Percentiles rank a stretch among this genome's conserved stretches.
Conservation (phyloP, 2,888 invertebrate genomes). For the Ectemnius lituratus region DNA sequence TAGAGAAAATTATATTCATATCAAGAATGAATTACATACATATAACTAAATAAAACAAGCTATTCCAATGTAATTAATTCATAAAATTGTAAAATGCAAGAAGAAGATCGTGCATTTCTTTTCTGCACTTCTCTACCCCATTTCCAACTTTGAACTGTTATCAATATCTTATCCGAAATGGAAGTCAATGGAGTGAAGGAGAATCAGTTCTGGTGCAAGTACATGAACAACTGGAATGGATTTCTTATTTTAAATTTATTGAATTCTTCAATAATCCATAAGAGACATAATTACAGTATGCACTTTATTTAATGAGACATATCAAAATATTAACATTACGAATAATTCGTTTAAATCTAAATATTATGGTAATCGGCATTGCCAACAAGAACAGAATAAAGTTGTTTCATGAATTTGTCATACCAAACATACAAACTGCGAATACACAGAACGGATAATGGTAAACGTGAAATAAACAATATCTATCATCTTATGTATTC, state of each 20-base stretch:
- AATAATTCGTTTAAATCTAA: constrained; percentile 24
- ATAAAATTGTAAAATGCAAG: constrained; percentile 23
- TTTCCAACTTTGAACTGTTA: too few species aligned
- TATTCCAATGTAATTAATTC: constrained; percentile 17
- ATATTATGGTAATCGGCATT: constrained; percentile 13
- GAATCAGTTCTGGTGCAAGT: too few species aligned
- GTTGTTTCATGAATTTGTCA: not conserved
- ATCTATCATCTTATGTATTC: constrained; percentile 20
- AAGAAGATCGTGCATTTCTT: constrained; percentile 19
- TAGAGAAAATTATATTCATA: constrained; percentile 6
- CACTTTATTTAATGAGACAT: constrained; percentile 37
- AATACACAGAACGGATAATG: constrained; percentile 17
- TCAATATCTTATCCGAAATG: not conserved
- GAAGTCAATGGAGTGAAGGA: not conserved
- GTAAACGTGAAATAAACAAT: constrained; percentile 14
- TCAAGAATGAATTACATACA: constrained; percentile 19
- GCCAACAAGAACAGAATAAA: constrained; percentile 15
- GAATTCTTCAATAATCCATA: constrained; percentile 1
- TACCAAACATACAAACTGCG: constrained; percentile 8
- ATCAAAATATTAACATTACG: constrained; percentile 31
- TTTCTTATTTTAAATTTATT: not conserved
- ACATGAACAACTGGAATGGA: too few species aligned
- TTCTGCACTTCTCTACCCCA: too few species aligned
- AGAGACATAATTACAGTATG: constrained; percentile 15
- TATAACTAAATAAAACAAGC: constrained; percentile 12